Evolutionary conservation across 2,113 vertebrate genomes (phyloP).

Genomic region (Macquaria australasica): DNA sequence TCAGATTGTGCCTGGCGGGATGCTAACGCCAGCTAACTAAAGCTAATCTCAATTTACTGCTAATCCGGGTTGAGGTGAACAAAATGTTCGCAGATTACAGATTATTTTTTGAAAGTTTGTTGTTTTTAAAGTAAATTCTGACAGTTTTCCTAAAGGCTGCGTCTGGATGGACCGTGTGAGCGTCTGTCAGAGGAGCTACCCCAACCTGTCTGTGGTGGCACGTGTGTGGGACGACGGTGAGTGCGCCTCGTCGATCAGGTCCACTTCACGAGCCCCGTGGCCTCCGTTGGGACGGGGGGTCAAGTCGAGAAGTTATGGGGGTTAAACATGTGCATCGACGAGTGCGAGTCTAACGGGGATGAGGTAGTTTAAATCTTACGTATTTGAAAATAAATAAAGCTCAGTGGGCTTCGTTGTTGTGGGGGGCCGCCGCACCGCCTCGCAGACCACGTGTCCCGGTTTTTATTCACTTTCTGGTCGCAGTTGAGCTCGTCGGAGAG

Average conservation of each 20-base stretch:
- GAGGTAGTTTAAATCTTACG: background rate
- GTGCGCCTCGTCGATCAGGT: background rate
- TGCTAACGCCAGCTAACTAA: background rate
- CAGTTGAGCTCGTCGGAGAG: too few species aligned
- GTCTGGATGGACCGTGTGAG: constrained; percentile 15
- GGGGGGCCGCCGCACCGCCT: background rate
- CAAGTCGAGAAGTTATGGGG: accelerated
- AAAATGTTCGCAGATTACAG: background rate
- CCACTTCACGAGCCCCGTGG: background rate
- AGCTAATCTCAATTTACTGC: background rate
- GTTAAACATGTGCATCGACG: background rate
- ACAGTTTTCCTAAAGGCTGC: background rate
- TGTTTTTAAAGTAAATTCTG: background rate
- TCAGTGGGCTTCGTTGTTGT: background rate
- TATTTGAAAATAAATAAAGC: background rate
- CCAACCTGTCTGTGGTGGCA: constrained; percentile 73
- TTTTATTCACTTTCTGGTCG: too few species aligned
- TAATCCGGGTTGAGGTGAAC: background rate
- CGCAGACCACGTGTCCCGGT: too few species aligned
- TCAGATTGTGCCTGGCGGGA: accelerated
- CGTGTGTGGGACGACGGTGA: constrained; percentile 63
- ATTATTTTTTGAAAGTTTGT: background rate
- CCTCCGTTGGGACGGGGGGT: background rate
- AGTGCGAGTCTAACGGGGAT: background rate
- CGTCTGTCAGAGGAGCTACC: constrained; percentile 39